Conservation (phyloP, 2,888 invertebrate species). For the Epirrhoe tristata region DNA sequence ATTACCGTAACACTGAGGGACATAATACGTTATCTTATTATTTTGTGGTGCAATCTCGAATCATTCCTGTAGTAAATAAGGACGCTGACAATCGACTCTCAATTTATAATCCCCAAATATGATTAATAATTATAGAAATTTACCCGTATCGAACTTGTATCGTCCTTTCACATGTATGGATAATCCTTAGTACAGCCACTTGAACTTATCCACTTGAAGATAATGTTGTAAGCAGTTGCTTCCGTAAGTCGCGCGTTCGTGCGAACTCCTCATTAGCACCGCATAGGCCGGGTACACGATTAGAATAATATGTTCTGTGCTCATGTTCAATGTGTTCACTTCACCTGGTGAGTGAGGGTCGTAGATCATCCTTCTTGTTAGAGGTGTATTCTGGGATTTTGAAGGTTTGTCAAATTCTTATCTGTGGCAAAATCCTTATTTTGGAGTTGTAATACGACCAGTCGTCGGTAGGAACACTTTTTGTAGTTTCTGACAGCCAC, state of each 20-base stretch:
- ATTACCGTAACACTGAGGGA: too few relatives aligned
- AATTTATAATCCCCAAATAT: neutral
- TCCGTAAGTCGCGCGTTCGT: slow-evolving; percentile 56
- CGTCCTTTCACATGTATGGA: neutral
- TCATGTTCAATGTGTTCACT: slow-evolving; percentile 24
- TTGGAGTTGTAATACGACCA: too few relatives aligned
- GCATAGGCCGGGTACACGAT: slow-evolving; percentile 23
- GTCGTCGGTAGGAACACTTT: too few relatives aligned
- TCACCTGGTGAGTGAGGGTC: slow-evolving; percentile 18
- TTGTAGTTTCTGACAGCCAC: too few relatives aligned
- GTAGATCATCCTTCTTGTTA: slow-evolving; percentile 18
- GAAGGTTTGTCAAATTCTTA: neutral
- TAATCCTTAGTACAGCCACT: slow-evolving; percentile 7
- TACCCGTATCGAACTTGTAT: neutral
- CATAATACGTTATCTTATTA: too few relatives aligned
- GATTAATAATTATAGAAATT: neutral
- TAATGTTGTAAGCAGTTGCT: slow-evolving; percentile 55
- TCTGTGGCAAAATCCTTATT: too few relatives aligned
- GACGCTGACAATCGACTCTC: too few relatives aligned
- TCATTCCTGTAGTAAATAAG: too few relatives aligned
- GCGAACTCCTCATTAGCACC: slow-evolving; percentile 56
- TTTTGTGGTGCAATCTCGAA: too few relatives aligned
- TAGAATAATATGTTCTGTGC: slow-evolving; percentile 31
- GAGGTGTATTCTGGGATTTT: slow-evolving; percentile 4
- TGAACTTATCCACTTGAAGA: slow-evolving; percentile 30